These are phyloP conservation scores for Irena cyanogastra DNA, from an alignment of 2,113 vertebrate species.

Conservation along the genomic window DNA sequence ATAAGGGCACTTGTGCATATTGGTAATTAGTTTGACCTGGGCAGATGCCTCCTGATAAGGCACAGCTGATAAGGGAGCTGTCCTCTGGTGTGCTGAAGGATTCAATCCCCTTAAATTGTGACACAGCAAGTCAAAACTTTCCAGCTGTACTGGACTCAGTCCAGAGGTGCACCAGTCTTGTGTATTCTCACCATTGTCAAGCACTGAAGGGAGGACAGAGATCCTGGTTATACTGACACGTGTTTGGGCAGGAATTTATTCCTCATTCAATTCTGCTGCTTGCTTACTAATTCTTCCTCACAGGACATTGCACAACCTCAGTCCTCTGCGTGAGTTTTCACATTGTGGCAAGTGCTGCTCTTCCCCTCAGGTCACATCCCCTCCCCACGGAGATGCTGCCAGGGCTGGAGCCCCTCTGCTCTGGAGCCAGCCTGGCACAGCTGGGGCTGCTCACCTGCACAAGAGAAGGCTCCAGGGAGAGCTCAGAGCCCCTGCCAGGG, in stretches of 20 bases:
- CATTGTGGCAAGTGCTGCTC: background rate
- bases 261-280: background rate
- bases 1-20: background rate
- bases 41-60: slow-evolving; percentile 48
- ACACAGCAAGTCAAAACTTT: background rate
- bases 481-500: background rate
- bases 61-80: background rate
- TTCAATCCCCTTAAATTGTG: background rate
- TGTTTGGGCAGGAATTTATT: background rate
- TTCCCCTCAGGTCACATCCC: background rate
- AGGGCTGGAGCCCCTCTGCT: background rate
- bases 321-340: background rate
- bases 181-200: fast-evolving
- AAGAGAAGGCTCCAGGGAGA: background rate
- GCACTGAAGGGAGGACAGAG: background rate
- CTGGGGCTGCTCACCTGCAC: background rate
- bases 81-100: background rate
- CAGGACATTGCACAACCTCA: background rate
- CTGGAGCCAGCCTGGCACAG: background rate
- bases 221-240: background rate
- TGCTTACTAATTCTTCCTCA: background rate
- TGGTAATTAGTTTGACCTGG: slow-evolving; percentile 41
- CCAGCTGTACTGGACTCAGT: background rate
- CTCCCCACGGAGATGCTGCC: background rate
- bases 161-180: background rate